Evolutionary conservation across 2,797 vertebrate species (phyloP), one percentile per base, ranked within the genome.

Genomic region (Myioborus melanocephalus): DNA sequence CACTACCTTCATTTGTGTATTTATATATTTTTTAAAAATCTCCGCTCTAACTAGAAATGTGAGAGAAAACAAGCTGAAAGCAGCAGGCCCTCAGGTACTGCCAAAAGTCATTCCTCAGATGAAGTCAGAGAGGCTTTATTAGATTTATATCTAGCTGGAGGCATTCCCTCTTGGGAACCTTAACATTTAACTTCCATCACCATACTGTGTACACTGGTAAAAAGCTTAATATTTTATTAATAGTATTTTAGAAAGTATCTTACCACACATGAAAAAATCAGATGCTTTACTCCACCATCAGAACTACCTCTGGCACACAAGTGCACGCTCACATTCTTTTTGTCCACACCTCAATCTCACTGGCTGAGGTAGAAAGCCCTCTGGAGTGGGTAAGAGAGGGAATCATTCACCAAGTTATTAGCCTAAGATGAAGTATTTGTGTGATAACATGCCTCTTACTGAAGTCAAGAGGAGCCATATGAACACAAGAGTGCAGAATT

Each of bases 181-280:
- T 57, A 65, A 55, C 34, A 32, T 64, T 86, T 81, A 60, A 66
- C 8, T 81, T 83, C 53, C 77, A 92, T 57, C 65, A 57, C 34
- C 8, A 3, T 44, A 27, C 43, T 69, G 27, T n/a, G 47, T 28
- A 76, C 22, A 53, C 17, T 68, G 46, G 23, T 39, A 75, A 87
- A 94, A 84, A 22, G 9, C n/a, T 59, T 72, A 87, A 56, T 89
- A 65, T 49, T 94, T 89, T 82, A 84, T 53, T 79, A 61, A 82
- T 4, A 68, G 6, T 15, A 84, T 71, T 86, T 79, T 73, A 78
- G 14, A 18, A 78, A 68, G 23, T 68, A 68, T 81, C 81, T 83
- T 49, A 71, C 47, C 49, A 77, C 52, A 89, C 17, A 59, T 34
- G 60, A 71, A 78, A 46, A 24, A 86, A 60, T 8, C 70, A 80